Base-by-base conservation (phyloP, 2,888 invertebrate genomes). In the Nomada ferruginata region DNA sequence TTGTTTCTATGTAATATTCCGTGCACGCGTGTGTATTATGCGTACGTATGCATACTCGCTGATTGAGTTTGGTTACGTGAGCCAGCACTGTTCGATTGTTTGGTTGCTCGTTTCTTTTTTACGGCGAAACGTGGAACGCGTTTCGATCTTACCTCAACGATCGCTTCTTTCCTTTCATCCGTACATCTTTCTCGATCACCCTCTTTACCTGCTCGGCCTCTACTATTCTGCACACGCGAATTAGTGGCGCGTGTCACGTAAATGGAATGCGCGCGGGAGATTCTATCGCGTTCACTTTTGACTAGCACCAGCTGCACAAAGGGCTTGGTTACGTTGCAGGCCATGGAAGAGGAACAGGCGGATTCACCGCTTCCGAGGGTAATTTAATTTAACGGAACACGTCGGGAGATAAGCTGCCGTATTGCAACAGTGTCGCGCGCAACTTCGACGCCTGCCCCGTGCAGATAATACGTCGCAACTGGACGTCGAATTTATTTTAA, bases 351-450 rank as follows among this genome's bases (percentile, higher is more conserved):
- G 52, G 20, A 65, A 60, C 52, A 42, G 50, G 15, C 23, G 50
- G 59, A 29, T 29, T 70, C 53, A 2, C 50, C 61, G n/a, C 26
- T 53, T 26, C 18, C 75, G 61, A 59, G 66, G 76, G 57, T 73
- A 73, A 73, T 73, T 73, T 76, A 76, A 82, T 82, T 83, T 73
- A 83, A 76, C 83, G 70, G 82, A 82, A 76, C 70, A 73, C 18
- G 77, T 63, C 52, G 55, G 13, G 26, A 59, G 77, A 82, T 83
- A 82, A 77, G 74, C 82, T 13, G 1, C 18, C 10, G 29, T 18
- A 60, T 60, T 53, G 69, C 42, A 44, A 47, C 36, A 11, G 26
- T 11, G 57, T 55, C 26, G 18, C n/a, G 29, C 44, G 11, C 15
- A 15, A 55, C 23, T 5, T 44, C 11, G 69, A 20, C 18, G 73